phyloP scores from a whole-genome alignment of 2,888 invertebrate species.

The Lepidochrysops patricia region DNA sequence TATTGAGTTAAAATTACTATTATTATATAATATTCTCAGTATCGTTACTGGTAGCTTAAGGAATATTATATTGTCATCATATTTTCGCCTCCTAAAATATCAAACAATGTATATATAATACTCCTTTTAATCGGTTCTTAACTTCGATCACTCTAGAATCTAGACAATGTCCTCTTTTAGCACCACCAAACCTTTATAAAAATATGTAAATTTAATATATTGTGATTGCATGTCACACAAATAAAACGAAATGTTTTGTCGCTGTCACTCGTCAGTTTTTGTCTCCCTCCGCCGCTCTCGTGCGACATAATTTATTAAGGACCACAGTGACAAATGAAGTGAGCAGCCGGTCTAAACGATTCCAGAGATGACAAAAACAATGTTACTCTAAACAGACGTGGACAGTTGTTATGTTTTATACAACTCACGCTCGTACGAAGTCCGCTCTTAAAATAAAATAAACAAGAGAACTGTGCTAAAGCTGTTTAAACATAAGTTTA shows the following conservation, averaged over 20 bases:
- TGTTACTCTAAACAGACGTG: not conserved
- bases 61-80: too few species aligned
- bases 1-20: too few species aligned
- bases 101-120: too few species aligned
- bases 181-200: too few species aligned
- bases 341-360: slow-evolving; percentile 3
- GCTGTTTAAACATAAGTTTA: not conserved
- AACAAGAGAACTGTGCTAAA: not conserved
- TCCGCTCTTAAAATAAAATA: not conserved
- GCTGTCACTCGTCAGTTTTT: not conserved
- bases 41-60: too few species aligned
- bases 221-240: too few species aligned
- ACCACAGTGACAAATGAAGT: slow-evolving; percentile 9
- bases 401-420: not conserved
- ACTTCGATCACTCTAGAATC: too few species aligned
- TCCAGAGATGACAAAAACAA: slow-evolving; percentile 2
- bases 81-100: too few species aligned
- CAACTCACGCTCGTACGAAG: not conserved
- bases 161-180: too few species aligned
- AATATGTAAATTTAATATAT: too few species aligned
- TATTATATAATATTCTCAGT: too few species aligned
- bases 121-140: too few species aligned
- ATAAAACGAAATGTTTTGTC: not conserved
- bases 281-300: not conserved
- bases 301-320: slow-evolving; percentile 4